phyloP scores from a whole-genome alignment of 2,113 vertebrate genomes.

The Acrocephalus arundinaceus region DNA sequence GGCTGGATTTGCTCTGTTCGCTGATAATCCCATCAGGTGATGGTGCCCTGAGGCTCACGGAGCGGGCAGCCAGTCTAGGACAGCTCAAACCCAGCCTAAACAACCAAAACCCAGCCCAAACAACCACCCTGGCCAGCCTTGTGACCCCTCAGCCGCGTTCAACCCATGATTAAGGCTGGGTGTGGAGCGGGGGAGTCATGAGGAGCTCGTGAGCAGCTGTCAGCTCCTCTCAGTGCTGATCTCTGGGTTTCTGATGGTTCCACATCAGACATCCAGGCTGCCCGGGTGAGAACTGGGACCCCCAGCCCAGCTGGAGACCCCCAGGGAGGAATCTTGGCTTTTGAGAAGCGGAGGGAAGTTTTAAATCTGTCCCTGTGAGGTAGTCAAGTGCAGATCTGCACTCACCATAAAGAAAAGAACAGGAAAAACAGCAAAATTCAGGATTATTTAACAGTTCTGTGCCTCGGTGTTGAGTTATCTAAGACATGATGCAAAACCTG shows the following conservation, averaged over 20 bases:
- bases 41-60: neutral
- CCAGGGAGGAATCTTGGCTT: neutral
- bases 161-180: neutral
- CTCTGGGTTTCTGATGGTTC: neutral
- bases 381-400: rapidly evolving
- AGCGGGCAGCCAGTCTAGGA: neutral
- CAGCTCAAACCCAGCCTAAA: neutral
- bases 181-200: neutral
- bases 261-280: rapidly evolving
- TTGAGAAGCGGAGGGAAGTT: neutral
- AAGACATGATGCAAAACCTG: neutral
- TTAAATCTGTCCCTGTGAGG: neutral
- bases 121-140: neutral
- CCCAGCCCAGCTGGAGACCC: neutral
- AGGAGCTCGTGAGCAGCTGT: neutral
- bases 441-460: neutral
- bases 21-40: neutral
- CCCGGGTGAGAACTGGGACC: neutral
- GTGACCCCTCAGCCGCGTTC: neutral
- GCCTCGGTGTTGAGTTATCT: rapidly evolving
- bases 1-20: neutral
- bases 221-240: neutral
- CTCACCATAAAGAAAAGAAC: rapidly evolving
- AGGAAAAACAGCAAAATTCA: rapidly evolving
- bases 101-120: neutral